Percentiles rank a stretch among this genome's conserved stretches.
Conservation (phyloP, 2,113 vertebrate species). For the Craseonycteris thonglongyai region DNA sequence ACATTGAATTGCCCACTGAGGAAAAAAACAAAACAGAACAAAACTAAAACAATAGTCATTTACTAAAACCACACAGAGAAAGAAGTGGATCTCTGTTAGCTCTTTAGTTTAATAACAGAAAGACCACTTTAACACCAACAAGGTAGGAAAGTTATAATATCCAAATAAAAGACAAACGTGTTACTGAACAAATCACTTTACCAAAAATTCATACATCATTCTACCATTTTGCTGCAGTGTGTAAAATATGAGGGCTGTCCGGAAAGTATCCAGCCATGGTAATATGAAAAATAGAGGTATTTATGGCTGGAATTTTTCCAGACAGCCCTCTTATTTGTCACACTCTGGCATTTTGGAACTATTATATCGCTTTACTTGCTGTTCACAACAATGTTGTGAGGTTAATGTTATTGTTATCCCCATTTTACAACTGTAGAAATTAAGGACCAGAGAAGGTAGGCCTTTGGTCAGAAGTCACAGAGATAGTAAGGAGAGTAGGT, state of each 20-base stretch:
- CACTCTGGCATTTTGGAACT: not conserved
- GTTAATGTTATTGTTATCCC: not conserved
- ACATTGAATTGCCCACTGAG: conserved; percentile 7
- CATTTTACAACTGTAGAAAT: conserved; percentile 18
- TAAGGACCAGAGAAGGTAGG: conserved; percentile 20
- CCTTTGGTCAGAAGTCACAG: conserved; percentile 21
- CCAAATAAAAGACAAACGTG: not conserved
- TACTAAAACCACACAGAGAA: not conserved
- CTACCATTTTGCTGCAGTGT: not conserved
- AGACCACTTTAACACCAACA: not conserved
- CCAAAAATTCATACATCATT: not conserved
- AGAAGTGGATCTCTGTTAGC: not conserved
- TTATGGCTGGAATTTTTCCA: too few species aligned
- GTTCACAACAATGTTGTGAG: not conserved
- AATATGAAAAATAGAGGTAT: too few species aligned
- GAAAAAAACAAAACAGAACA: conserved; percentile 18
- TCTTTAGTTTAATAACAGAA: conserved; percentile 18
- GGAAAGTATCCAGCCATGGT: too few species aligned
- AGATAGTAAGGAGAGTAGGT: not conserved
- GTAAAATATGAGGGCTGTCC: too few species aligned
- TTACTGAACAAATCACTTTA: not conserved
- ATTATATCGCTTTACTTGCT: not conserved
- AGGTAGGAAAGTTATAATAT: not conserved
- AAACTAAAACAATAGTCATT: conserved; percentile 10
- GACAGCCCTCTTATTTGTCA: too few species aligned